Conservation (phyloP, 2,797 vertebrate species). For the Semotilus atromaculatus region DNA sequence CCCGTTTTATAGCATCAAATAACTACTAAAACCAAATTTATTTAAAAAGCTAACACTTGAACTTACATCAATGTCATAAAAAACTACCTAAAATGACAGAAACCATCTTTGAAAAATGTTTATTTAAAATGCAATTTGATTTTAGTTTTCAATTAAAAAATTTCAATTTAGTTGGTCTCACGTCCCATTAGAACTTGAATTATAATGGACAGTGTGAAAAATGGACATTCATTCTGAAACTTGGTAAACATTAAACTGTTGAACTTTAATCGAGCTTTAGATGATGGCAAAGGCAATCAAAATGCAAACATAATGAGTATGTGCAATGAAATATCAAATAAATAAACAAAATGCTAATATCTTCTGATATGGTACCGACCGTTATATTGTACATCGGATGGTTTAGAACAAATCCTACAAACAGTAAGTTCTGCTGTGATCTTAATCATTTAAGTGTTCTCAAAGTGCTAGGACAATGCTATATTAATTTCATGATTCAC, state of each 20-base stretch:
- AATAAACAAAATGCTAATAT: not conserved
- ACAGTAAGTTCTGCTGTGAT: slow-evolving; percentile 13
- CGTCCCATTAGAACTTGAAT: too few relatives aligned
- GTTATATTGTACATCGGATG: not conserved
- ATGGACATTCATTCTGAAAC: not conserved
- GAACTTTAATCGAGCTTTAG: not conserved
- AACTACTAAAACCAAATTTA: too few relatives aligned
- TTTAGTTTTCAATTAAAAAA: too few relatives aligned
- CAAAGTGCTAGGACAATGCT: slow-evolving; percentile 4
- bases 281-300: not conserved
- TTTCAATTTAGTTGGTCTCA: too few relatives aligned
- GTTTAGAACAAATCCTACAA: not conserved
- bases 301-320: not conserved
- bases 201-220: not conserved
- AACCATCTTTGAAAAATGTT: too few relatives aligned
- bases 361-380: too few relatives aligned
- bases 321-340: not conserved
- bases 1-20: too few relatives aligned
- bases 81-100: too few relatives aligned
- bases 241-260: not conserved
- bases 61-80: too few relatives aligned
- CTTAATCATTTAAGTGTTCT: not conserved
- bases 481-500: slow-evolving; percentile 17
- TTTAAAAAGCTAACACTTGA: too few relatives aligned
- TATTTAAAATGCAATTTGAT: too few relatives aligned